Base-by-base conservation (phyloP, 2,888 invertebrate genomes). In the Eilema caniola region DNA sequence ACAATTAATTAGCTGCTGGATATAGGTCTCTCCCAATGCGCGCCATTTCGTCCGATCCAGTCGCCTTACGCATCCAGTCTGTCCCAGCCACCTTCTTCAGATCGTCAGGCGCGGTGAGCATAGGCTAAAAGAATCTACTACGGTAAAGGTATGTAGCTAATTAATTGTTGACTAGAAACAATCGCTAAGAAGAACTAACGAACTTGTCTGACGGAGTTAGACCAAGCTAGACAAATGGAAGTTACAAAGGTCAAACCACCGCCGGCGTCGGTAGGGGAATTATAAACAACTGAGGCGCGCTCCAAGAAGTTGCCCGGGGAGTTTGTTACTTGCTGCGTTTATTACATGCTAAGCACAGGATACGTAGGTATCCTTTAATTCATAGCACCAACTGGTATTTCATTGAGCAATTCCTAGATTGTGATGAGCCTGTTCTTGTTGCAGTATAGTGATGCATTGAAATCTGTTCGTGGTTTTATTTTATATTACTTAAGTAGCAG, bases 171-270 rank as follows among this genome's bases (percentile, higher is more conserved):
- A 64, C 53, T 73, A 73, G 74, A 77, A 79, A 76, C 75, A 78
- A 80, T 80, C 74, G 74, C 69, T 69, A 71, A 66, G 73, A 72
- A 74, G 71, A 74, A 75, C 78, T 75, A 79, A 76, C 75, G 66
- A 79, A 83, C 76, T 78, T 78, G 82, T 76, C 71, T 82, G 75
- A 83, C 73, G 77, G 73, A 76, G 74, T 69, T 75, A 84, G 85
- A 85, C 79, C 82, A 85, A 76, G 74, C 70, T 75, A 84, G 85
- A 85, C 79, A 85, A 85, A 83, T 81, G 75, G 71, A 76, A 80
- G 78, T 84, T 81, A 67, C 72, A 78, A 77, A 80, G 83, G 84
- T 83, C 83, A 83, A 73, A 74, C 69, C 68, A 71, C 66, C 76
- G 71, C n/a, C 33, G 74, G 71, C 70, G 72, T 16, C 25, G 57